Percentiles rank a stretch among this genome's conserved stretches.
phyloP scores from a whole-genome alignment of 2,797 vertebrate species.

The Bucorvus abyssinicus region DNA sequence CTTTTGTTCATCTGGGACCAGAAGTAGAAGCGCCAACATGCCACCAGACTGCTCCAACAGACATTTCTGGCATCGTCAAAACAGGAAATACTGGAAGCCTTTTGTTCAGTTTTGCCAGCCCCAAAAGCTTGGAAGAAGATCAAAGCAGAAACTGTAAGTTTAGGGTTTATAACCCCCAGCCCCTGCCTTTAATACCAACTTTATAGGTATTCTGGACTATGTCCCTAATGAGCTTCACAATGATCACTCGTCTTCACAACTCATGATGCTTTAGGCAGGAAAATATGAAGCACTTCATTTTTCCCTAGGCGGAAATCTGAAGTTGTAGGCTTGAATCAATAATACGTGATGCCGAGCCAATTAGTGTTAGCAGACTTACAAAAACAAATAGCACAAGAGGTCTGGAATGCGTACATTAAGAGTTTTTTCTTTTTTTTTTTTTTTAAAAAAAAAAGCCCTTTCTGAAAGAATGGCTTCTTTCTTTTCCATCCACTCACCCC shows the following conservation, averaged over 20 bases:
- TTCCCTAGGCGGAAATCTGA: not conserved
- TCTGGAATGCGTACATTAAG: conserved; percentile 4
- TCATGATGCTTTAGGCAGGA: not conserved
- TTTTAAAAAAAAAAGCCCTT: not conserved
- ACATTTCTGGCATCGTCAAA: not conserved
- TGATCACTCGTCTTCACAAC: not conserved
- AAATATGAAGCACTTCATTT: not conserved
- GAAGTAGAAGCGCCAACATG: not conserved
- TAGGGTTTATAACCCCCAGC: not conserved
- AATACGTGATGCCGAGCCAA: not conserved
- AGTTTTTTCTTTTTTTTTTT: not conserved
- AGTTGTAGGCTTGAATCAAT: conserved; percentile 5
- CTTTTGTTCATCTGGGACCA: not conserved
- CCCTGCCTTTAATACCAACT: not conserved
- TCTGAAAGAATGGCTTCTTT: not conserved
- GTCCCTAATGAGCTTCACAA: not conserved
- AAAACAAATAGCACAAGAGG: conserved; percentile 5
- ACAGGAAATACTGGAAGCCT: not conserved
- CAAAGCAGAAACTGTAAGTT: not conserved
- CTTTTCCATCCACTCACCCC: conserved; percentile 1
- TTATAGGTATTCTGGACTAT: not conserved
- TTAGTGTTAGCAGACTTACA: not conserved
- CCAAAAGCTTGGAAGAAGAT: not conserved
- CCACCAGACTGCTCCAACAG: not conserved
- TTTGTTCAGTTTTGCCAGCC: not conserved